Evolutionary conservation across 2,113 vertebrate species (phyloP), one percentile per base, ranked within the genome.

Genomic region (Amblyornis subalaris): DNA sequence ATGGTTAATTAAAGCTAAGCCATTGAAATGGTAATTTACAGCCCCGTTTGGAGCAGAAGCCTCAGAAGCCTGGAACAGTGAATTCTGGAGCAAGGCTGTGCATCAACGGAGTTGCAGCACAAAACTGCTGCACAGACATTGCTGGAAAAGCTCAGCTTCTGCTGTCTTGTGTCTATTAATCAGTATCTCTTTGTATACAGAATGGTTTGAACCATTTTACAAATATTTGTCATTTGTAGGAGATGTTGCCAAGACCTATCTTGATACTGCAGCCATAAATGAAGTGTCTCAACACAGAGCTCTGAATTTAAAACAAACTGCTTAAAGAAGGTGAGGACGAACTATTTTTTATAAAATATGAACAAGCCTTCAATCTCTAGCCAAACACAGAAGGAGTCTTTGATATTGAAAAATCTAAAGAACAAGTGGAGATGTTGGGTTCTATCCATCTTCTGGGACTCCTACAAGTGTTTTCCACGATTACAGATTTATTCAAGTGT

Each of bases 151-250:
- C 90, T 92, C 89, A 81, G 86, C 71, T 73, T 91, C 65, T 96
- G 48, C 90, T 89, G 45, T 18, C 66, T 71, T 60, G 55, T 89
- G 55, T 66, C 83, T 82, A 88, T 93, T 94, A 92, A 97, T 95
- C 91, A 82, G 31, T 35, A 72, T 92, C 61, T 88, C 76, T 70
- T 62, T 95, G 88, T 90, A 94, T 60, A 95, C 92, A 93, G 38
- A 47, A 5, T 13, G 47, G 35, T 67, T 93, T 87, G 89, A 94
- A 82, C 67, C 33, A 57, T 95, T 95, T 96, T 90, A 90, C 87
- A 97, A 97, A 96, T 96, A 95, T 91, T 97, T 95, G 74, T 89
- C 82, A 79, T 95, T 93, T 93, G 81, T 55, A 88, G 91, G 57
- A 89, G 64, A 67, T 28, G 71, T 62, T 95, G 96, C 93, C 87